phyloP scores from a whole-genome alignment of 2,113 vertebrate species.

The Pionites leucogaster region DNA sequence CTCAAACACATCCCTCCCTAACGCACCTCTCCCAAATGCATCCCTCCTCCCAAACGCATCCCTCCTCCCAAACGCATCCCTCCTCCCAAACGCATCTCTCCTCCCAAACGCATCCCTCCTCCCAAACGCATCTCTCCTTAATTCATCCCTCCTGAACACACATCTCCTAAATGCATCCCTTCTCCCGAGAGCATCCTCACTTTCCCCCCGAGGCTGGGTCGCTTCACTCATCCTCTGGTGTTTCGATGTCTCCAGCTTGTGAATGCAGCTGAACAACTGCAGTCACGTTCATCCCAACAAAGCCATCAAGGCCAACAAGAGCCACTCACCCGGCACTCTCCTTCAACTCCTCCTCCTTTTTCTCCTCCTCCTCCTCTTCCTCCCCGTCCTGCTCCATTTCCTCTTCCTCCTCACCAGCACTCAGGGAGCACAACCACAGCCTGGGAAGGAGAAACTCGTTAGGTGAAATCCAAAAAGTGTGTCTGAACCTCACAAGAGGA shows the following conservation, averaged over 20 bases:
- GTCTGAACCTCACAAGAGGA: neutral
- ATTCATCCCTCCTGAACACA: neutral
- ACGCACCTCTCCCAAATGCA: neutral
- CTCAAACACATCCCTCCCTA: neutral
- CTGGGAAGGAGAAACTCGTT: slow-evolving; percentile 37
- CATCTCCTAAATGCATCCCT: neutral
- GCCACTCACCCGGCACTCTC: slow-evolving; percentile 68
- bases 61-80: neutral
- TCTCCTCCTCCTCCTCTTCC: neutral
- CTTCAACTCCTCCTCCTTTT: neutral
- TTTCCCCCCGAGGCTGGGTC: neutral
- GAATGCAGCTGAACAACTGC: neutral
- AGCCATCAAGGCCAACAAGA: neutral
- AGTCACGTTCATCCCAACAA: accelerated
- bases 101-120: neutral
- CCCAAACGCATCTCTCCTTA: neutral
- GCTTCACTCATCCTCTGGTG: accelerated
- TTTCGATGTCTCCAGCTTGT: neutral
- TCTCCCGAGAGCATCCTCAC: neutral
- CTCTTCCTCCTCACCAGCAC: neutral
- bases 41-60: neutral
- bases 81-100: too few relatives aligned
- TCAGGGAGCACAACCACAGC: slow-evolving; percentile 50
- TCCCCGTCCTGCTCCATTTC: neutral
- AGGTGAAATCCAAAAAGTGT: accelerated